Evolutionary conservation across 2,113 vertebrate species (phyloP).

Genomic region (Erythrocercus mccallii): DNA sequence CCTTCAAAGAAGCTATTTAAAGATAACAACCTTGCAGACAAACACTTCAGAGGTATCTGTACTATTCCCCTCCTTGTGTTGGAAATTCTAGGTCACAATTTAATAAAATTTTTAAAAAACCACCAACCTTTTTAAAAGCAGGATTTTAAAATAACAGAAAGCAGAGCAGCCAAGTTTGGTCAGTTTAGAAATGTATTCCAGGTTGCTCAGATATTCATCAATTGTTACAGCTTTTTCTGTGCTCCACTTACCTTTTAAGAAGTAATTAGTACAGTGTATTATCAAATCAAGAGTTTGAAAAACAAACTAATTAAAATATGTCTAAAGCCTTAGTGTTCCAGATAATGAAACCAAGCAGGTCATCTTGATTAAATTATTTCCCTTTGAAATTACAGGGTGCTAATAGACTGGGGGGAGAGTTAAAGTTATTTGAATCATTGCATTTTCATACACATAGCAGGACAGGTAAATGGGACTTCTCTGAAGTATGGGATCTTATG

Average conservation of each 20-base stretch:
- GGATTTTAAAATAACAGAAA: neutral
- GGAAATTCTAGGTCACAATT: constrained; percentile 41
- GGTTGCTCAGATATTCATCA: neutral
- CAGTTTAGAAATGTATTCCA: neutral
- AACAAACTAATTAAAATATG: neutral
- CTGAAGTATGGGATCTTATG: neutral
- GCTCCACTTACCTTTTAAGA: neutral
- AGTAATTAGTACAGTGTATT: neutral
- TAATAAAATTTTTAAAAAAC: neutral
- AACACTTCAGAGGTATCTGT: constrained; percentile 19
- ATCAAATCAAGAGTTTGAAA: constrained; percentile 16
- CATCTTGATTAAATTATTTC: neutral
- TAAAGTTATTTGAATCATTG: neutral
- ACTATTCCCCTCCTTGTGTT: neutral
- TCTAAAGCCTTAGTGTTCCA: neutral
- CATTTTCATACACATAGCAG: neutral
- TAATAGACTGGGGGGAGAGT: neutral
- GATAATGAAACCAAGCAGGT: constrained; percentile 12
- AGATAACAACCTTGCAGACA: constrained; percentile 52
- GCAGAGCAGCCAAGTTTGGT: neutral
- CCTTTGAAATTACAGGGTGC: neutral
- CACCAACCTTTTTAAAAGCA: neutral
- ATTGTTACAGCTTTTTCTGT: constrained; percentile 7
- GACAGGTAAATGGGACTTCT: neutral
- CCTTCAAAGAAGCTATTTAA: constrained; percentile 58